Percentiles rank a stretch among this genome's conserved stretches.
Evolutionary conservation across 2,888 invertebrate species (phyloP).

Genomic region (Seladonia tumulorum): DNA sequence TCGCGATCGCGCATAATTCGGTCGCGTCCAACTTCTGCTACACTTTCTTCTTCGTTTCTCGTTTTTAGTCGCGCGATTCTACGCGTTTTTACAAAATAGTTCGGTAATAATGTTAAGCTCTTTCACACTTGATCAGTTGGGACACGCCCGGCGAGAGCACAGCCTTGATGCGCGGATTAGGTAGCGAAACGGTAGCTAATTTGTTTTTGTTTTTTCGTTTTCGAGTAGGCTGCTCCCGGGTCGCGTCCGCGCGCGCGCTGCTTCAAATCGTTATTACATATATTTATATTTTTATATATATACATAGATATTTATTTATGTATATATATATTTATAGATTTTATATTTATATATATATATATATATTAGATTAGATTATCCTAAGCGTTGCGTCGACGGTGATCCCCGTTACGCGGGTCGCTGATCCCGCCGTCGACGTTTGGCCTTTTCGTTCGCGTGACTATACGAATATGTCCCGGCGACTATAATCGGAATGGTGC

Average conservation of each 20-base stretch:
- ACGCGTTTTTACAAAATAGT: constrained; percentile 58
- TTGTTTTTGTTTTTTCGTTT: not conserved
- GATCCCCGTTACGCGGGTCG: constrained; percentile 12
- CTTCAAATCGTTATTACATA: constrained; percentile 42
- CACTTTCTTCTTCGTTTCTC: not conserved
- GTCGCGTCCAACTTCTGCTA: constrained; percentile 24
- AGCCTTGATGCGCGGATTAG: not conserved
- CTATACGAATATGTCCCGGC: constrained; percentile 45
- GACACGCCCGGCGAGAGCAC: constrained; percentile 26
- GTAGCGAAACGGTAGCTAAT: constrained; percentile 6
- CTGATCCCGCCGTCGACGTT: constrained; percentile 22
- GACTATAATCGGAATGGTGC: constrained; percentile 84
- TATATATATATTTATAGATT: constrained; percentile 16
- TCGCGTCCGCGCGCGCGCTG: constrained; percentile 24
- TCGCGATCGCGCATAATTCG: constrained; percentile 20
- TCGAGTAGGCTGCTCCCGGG: constrained; percentile 3
- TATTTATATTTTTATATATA: constrained; percentile 13
- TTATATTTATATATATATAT: constrained; percentile 1
- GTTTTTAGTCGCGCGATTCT: constrained; percentile 3
- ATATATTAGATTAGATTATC: constrained; percentile 48
- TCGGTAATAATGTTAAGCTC: constrained; percentile 62
- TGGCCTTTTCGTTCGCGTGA: constrained; percentile 42
- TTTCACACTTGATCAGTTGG: constrained; percentile 44
- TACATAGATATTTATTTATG: constrained; percentile 12
- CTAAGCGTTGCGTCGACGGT: constrained; percentile 44